A percentile compares a stretch with the other conserved stretches of the same genome.
These are phyloP conservation scores for Piprites chloris DNA, from an alignment of 2,113 vertebrate genomes.

Conservation along the genomic window DNA sequence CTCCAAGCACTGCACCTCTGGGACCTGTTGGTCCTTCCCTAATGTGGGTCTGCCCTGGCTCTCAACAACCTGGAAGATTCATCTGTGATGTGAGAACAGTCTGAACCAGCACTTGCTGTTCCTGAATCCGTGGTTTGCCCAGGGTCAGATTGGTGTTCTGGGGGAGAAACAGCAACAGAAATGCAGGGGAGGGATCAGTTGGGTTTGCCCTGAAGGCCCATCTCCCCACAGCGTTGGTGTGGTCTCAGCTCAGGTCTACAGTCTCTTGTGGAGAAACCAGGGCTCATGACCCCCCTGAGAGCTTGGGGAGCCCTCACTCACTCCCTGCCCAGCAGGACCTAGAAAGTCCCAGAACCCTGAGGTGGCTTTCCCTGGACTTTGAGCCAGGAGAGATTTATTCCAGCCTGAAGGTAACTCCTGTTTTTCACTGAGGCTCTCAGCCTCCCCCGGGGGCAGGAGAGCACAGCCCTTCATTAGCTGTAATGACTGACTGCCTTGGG, in stretches of 20 bases:
- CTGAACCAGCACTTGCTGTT: background rate
- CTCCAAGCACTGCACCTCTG: background rate
- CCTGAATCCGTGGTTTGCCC: background rate
- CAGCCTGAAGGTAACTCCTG: background rate
- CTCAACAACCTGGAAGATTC: background rate
- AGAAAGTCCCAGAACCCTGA: background rate
- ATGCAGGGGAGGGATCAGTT: background rate
- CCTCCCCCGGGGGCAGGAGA: background rate
- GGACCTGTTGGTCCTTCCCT: background rate
- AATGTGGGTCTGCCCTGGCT: background rate
- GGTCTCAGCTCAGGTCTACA: background rate
- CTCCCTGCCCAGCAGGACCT: background rate
- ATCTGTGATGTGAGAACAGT: background rate
- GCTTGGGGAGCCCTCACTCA: background rate
- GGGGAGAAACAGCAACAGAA: background rate
- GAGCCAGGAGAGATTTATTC: background rate
- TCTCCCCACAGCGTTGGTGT: fast-evolving
- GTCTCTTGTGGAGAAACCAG: background rate
- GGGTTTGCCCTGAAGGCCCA: background rate
- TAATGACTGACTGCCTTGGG: background rate
- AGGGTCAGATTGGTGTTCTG: background rate
- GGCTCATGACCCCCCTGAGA: background rate
- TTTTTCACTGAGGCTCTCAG: fast-evolving
- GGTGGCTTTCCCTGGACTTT: background rate
- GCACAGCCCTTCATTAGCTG: background rate